Conservation (phyloP, 1,140 invertebrate genomes). For the Camponotus pennsylvanicus region DNA sequence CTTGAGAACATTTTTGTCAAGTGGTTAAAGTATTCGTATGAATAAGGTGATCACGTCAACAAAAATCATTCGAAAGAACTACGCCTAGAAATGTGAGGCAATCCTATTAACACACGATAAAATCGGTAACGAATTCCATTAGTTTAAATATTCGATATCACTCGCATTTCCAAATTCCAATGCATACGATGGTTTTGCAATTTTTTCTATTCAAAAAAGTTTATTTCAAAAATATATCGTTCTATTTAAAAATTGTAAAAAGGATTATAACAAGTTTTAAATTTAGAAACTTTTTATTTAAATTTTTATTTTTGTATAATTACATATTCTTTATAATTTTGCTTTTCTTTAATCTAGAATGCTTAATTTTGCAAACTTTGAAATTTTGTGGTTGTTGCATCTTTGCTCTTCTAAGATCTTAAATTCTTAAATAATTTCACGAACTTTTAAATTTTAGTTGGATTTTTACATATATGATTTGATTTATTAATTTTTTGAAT, state of each 20-base stretch:
- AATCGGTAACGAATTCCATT: neutral
- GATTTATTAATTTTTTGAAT: neutral
- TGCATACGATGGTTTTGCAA: neutral
- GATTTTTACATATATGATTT: neutral
- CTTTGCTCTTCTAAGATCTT: neutral
- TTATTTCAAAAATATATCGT: neutral
- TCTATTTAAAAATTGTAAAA: neutral
- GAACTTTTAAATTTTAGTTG: neutral
- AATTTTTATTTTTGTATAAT: neutral
- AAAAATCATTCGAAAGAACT: slow-evolving; percentile 3
- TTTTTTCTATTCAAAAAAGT: neutral
- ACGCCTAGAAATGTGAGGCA: neutral
- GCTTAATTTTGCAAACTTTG: neutral
- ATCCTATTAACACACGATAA: neutral
- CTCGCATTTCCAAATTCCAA: neutral
- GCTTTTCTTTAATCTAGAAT: neutral
- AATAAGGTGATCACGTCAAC: slow-evolving; percentile 9
- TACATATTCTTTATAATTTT: neutral
- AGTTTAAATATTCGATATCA: slow-evolving; percentile 4
- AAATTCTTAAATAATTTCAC: neutral
- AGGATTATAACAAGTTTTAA: neutral
- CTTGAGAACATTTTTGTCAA: slow-evolving; percentile 31
- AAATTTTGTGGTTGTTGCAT: neutral
- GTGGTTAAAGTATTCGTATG: slow-evolving; percentile 10
- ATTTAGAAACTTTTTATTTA: neutral